These are phyloP conservation scores for Eulacestoma nigropectus DNA, from an alignment of 2,113 vertebrate genomes.

Conservation along the genomic window DNA sequence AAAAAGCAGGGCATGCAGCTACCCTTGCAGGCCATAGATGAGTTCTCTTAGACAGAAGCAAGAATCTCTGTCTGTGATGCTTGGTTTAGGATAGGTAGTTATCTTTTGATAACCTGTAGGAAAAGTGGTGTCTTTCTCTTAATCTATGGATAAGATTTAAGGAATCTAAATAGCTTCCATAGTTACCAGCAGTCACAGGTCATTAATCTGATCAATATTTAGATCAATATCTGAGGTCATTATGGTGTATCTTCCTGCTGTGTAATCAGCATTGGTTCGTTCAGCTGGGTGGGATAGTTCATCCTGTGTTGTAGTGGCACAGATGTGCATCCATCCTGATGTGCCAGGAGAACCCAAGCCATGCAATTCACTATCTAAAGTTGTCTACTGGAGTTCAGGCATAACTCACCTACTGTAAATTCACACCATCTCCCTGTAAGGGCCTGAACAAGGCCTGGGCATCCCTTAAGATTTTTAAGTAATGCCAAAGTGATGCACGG, in stretches of 20 bases:
- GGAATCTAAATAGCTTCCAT: background rate
- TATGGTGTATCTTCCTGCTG: accelerated
- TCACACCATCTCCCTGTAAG: background rate
- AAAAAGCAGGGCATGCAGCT: background rate
- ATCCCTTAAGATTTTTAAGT: background rate
- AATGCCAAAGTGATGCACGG: background rate
- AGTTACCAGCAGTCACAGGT: background rate
- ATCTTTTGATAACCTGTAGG: background rate
- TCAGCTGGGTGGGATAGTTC: background rate
- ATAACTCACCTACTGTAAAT: background rate
- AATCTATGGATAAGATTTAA: background rate
- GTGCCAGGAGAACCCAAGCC: background rate
- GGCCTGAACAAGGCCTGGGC: background rate
- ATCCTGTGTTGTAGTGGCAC: background rate
- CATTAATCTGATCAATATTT: background rate
- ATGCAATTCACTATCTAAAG: background rate
- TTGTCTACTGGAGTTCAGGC: background rate
- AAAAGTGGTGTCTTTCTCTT: background rate
- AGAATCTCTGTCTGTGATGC: background rate
- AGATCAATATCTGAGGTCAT: background rate
- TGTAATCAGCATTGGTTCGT: background rate
- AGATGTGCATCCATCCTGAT: background rate
- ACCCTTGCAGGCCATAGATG: background rate
- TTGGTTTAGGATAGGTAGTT: background rate
- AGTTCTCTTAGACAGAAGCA: background rate